Evolutionary conservation across 1,140 invertebrate species (phyloP), one percentile per base, ranked within the genome.

Genomic region (Polypedilum pembai): DNA sequence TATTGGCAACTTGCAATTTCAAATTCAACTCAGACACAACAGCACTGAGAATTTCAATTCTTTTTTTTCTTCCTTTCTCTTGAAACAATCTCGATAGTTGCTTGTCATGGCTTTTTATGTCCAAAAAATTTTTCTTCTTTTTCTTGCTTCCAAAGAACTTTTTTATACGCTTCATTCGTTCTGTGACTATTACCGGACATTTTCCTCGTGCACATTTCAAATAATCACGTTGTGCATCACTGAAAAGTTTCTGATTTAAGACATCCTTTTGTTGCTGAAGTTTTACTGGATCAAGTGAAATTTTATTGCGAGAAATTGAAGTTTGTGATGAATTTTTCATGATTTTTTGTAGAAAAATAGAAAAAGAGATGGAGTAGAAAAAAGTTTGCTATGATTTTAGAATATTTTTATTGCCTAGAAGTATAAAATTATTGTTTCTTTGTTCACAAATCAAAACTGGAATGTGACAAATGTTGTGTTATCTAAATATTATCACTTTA

Each of bases 1-100:
- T 80, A 17, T 69, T 77, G 17, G 80, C 80, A 72, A 81, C 80
- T 79, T 80, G 80, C 24, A 82, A 80, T 73, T 81, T 79, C 7
- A 80, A 80, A 0, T 80, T 74, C 72, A 82, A 66, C 40, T 81
- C 79, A 45, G 80, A 77, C 74, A 80, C 79, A 75, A 81, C 80
- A 73, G 78, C 75, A 73, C 75, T 76, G 20, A 82, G 74, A 18
- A 77, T 79, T 40, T 81, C 79, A 33, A 80, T 20, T 69, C 65
- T 5, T 8, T 69, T 18, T 8, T 69, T 69, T 18, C 65, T 5
- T 7, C 65, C 65, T 7, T n/a, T 18, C 8, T 69, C 17, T 3
- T 18, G 17, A 8, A 18, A 69, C 8, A 69, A 10, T 18, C 5
- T 21, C 17, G 17, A 20, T 69, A 69, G 8, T 69, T 69, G 17